Base-by-base conservation (phyloP, 2,888 invertebrate species). In the Aphrophora alni region DNA sequence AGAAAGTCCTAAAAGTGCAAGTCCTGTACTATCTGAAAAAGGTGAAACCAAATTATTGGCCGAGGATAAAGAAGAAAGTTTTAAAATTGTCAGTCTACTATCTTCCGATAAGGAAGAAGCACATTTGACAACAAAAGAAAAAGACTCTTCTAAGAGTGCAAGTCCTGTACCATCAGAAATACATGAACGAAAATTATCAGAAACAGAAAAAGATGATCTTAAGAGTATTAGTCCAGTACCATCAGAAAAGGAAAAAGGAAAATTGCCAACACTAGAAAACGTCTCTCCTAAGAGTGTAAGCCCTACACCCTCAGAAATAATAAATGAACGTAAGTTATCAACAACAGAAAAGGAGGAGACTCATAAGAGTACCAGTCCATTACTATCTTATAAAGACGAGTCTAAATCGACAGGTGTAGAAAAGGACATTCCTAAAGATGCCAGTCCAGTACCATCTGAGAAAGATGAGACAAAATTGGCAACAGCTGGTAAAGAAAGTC, bases 131-230 rank as follows among this genome's bases (percentile, higher is more conserved):
- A 4, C 27, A 12, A 26, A 1, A 5, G 71, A 71, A 8, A n/a
- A 38, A 21, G 38, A 38, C 17, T 25, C 26, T 26, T 51, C 75
- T 25, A 70, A 80, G 27, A 51, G 75, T 24, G 10, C 24, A 26
- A 79, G 79, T 59, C 79, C 75, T 38, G 28, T 68, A 17, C 72
- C 76, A 25, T 69, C 71, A 24, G 71, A 76, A 24, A 26, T 14
- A 26, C 69, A 69, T 28, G 26, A 73, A 28, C 5, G 8, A 3
- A 72, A 28, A 8, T 8, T 33, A 33, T 74, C 74, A 17, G 71
- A 71, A n/a, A 76, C 59, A 78, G 74, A 51, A 80, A 72, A 88
- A 82, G 88, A 88, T 80, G 83, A 88, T 0, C 89, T 51, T 88
- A 91, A 87, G 85, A 86, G 85, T 26, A 12, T 70, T 5, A 51